These are phyloP conservation scores for Ophthalmotilapia sp. DNA, from an alignment of 2,113 vertebrate genomes.

Conservation along the genomic window DNA sequence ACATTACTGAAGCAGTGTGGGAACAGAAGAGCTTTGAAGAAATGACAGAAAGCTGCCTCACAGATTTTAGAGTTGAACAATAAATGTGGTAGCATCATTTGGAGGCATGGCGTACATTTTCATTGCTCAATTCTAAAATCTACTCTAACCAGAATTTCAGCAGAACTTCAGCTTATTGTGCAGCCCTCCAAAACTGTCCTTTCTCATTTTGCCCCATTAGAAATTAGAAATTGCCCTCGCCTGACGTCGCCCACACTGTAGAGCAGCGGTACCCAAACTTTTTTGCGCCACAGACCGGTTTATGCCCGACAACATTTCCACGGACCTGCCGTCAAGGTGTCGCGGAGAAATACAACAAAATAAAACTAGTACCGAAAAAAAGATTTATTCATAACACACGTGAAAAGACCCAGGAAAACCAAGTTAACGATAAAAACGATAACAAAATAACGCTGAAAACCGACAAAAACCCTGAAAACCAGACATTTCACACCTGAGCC, in stretches of 20 bases:
- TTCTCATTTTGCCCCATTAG: not conserved
- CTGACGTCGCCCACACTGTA: accelerated
- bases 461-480: accelerated
- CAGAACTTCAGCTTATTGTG: too few relatives aligned
- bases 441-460: not conserved
- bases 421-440: accelerated
- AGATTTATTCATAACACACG: not conserved
- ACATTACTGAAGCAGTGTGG: too few relatives aligned
- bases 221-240: not conserved
- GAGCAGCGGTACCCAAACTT: accelerated
- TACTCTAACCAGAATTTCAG: too few relatives aligned
- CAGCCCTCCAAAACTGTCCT: too few relatives aligned
- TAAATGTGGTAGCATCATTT: too few relatives aligned
- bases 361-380: accelerated
- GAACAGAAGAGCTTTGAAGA: too few relatives aligned
- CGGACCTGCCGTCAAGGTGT: accelerated
- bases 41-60: too few relatives aligned
- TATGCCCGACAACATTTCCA: not conserved
- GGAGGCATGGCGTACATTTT: too few relatives aligned
- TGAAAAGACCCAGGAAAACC: accelerated
- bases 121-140: too few relatives aligned
- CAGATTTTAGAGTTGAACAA: too few relatives aligned
- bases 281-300: accelerated
- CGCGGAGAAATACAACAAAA: not conserved
- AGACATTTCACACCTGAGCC: not conserved